A percentile compares a stretch with the other conserved stretches of the same genome.
Conservation (phyloP, 2,113 vertebrate species). For the Hymenochirus boettgeri region DNA sequence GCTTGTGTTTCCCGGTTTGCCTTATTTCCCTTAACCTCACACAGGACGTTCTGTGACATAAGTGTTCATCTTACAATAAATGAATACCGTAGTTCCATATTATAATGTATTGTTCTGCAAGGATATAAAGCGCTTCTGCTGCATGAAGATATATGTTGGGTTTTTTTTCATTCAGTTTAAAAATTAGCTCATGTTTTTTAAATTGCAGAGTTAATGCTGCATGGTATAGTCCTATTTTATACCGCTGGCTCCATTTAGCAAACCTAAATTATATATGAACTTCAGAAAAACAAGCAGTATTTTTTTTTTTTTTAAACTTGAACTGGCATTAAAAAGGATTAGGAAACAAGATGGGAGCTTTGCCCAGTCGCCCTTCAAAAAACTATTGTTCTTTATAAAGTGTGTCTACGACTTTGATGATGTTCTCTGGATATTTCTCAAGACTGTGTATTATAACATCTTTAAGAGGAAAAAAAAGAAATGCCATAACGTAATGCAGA, state of each 20-base stretch:
- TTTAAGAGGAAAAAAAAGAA: slow-evolving; percentile 57
- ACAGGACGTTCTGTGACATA: too few relatives aligned
- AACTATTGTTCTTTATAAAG: slow-evolving; percentile 56
- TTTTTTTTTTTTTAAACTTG: slow-evolving; percentile 47
- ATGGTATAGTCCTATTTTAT: slow-evolving; percentile 33
- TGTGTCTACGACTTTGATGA: slow-evolving; percentile 72
- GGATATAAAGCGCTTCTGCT: too few relatives aligned
- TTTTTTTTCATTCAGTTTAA: too few relatives aligned
- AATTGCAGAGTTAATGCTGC: slow-evolving; percentile 29
- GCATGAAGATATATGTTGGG: too few relatives aligned
- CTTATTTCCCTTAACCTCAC: too few relatives aligned
- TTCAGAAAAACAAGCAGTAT: slow-evolving; percentile 40
- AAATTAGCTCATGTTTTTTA: too few relatives aligned
- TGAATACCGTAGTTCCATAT: too few relatives aligned
- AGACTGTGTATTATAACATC: slow-evolving; percentile 69
- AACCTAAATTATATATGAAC: slow-evolving; percentile 46
- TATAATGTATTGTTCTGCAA: too few relatives aligned
- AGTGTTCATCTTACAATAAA: too few relatives aligned
- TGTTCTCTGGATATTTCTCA: slow-evolving; percentile 76
- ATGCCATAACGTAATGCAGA: slow-evolving; percentile 81
- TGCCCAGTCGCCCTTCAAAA: slow-evolving; percentile 46
- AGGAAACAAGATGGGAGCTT: slow-evolving; percentile 51
- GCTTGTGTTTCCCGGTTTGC: too few relatives aligned
- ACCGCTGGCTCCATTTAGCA: slow-evolving; percentile 42
- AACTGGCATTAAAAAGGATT: slow-evolving; percentile 50